Evolutionary conservation across 2,113 vertebrate species (phyloP), one percentile per base, ranked within the genome.

Genomic region (Chloropsis hardwickii): DNA sequence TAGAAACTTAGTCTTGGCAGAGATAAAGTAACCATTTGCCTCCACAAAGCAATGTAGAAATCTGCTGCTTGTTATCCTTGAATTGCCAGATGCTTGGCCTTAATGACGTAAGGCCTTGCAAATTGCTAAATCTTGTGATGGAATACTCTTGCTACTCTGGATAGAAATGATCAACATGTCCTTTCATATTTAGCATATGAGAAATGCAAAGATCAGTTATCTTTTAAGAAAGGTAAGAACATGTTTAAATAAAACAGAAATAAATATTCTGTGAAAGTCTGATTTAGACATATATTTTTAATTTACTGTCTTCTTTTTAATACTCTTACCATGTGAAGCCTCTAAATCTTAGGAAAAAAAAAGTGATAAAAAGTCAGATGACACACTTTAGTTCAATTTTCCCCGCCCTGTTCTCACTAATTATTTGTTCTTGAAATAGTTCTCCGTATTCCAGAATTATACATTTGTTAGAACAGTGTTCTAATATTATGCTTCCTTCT

Each of bases 1-100:
- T 97, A 85, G 87, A 94, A 96, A 95, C 94, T 94, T 94, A 95
- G 90, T 98, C 94, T 95, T 96, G 96, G 97, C 97, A 97, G 89
- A 96, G 97, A 97, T 97, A 97, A 97, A 97, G 89, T 96, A 97
- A 97, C 95, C 87, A 96, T 97, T 98, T 97, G 90, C 88, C 87
- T 96, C 73, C 82, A 96, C 71, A 98, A 97, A 96, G 92, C 62
- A 69, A 96, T 94, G 91, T 80, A 96, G 85, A 98, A 98, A 97
- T 97, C 97, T 97, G 97, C 96, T 96, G 96, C 95, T 97, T 98
- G 95, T 97, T 97, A 97, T 96, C 94, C 94, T 61, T 45, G 56
- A 81, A n/a, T 88, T 87, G 96, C 96, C 97, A 97, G 96, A 97
- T 97, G 98, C 94, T 77, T 95, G 91, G 88, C 77, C 96, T 91